These are phyloP conservation scores for Sarcoramphus papa DNA, from an alignment of 2,797 vertebrate genomes.

Conservation along the genomic window DNA sequence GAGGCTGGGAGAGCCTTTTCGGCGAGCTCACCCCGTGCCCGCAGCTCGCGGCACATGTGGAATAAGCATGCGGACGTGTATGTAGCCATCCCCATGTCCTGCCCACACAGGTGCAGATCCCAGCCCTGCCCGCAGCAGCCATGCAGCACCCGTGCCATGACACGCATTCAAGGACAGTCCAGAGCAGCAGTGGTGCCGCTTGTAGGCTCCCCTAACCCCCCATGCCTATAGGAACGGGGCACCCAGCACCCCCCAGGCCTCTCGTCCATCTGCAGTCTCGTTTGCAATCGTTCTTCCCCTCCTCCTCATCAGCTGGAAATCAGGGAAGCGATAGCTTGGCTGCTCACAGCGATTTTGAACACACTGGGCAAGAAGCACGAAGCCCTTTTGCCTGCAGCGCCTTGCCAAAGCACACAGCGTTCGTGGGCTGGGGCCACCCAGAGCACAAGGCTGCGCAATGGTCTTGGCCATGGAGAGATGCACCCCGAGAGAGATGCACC, in stretches of 20 bases:
- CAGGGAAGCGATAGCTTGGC: neutral
- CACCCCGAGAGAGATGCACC: too few species aligned
- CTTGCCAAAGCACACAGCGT: accelerated
- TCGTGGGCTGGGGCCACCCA: neutral
- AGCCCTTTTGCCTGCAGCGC: neutral
- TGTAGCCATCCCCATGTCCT: accelerated
- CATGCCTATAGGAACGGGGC: neutral
- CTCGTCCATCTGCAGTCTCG: neutral
- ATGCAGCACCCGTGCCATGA: neutral
- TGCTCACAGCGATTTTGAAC: neutral
- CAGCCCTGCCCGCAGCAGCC: neutral
- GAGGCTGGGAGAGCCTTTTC: neutral
- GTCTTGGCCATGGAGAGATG: accelerated
- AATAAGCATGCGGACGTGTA: accelerated
- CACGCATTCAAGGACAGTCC: accelerated
- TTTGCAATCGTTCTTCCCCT: neutral
- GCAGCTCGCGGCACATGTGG: accelerated
- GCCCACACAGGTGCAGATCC: neutral
- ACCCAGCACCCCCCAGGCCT: neutral
- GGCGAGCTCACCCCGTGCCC: neutral
- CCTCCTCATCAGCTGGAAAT: neutral
- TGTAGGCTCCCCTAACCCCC: neutral
- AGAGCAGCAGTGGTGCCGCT: neutral
- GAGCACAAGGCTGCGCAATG: neutral
- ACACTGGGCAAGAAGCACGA: accelerated